phyloP scores from a whole-genome alignment of 2,113 vertebrate genomes.

The Patagioenas fasciata region DNA sequence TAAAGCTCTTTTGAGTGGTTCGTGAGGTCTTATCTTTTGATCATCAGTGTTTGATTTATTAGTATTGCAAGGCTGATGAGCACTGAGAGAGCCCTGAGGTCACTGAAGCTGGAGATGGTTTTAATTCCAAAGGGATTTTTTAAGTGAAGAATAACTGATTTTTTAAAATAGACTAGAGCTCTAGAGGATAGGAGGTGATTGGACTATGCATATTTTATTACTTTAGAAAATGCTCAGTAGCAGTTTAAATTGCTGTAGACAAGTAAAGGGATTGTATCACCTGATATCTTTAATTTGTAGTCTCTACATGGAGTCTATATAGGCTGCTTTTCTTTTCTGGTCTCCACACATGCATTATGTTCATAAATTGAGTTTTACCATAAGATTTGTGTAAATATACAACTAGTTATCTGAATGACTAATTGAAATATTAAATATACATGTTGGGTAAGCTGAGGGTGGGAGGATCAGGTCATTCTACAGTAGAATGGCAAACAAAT shows the following conservation, averaged over 20 bases:
- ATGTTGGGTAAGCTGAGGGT: not conserved
- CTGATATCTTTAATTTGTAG: not conserved
- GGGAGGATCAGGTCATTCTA: not conserved
- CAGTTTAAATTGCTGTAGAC: not conserved
- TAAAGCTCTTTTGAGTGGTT: not conserved
- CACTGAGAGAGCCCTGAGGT: not conserved
- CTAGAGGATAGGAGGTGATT: rapidly evolving
- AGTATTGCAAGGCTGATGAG: not conserved
- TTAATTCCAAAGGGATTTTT: not conserved
- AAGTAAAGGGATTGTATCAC: not conserved
- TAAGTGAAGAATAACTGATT: not conserved
- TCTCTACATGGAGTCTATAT: not conserved
- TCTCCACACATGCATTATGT: not conserved
- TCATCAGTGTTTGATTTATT: not conserved
- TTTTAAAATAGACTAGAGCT: not conserved
- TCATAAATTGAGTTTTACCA: not conserved
- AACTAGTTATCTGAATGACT: not conserved
- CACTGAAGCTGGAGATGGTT: not conserved
- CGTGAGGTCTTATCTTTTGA: not conserved
- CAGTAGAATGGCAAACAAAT: not conserved
- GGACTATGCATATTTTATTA: not conserved
- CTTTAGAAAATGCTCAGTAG: not conserved
- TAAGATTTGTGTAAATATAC: not conserved
- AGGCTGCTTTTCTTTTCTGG: not conserved
- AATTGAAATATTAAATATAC: not conserved